A percentile compares a stretch with the other conserved stretches of the same genome.
These are phyloP conservation scores for Drosophila setosimentum DNA, from an alignment of 2,888 invertebrate species.

Conservation along the genomic window DNA sequence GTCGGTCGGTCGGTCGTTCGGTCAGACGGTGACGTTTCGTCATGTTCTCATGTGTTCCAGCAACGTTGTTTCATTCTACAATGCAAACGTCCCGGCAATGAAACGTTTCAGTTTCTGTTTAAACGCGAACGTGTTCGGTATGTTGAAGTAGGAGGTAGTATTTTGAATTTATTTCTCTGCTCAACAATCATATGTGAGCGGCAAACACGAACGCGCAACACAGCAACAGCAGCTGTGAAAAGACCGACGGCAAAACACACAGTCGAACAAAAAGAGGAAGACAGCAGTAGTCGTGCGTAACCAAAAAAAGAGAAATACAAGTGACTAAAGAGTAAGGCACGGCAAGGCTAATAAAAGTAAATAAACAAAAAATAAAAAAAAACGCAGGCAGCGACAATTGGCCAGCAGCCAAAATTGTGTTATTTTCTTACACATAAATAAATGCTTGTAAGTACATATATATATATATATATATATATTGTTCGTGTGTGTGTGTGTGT, in stretches of 20 bases:
- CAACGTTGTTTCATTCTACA: constrained; percentile 25
- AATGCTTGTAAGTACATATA: constrained; percentile 45
- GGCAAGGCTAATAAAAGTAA: constrained; percentile 42
- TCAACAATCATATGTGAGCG: constrained; percentile 18
- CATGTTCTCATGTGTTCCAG: constrained; percentile 49
- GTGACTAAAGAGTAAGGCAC: constrained; percentile 43
- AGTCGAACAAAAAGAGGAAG: constrained; percentile 15
- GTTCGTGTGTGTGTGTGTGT: constrained; percentile 1
- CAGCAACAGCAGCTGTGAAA: constrained; percentile 47
- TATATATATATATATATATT: not conserved
- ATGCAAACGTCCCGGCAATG: constrained; percentile 57
- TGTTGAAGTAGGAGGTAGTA: not conserved
- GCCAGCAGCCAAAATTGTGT: constrained; percentile 18
- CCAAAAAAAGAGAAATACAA: constrained; percentile 19
- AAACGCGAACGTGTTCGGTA: constrained; percentile 41
- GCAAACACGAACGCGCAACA: constrained; percentile 33
- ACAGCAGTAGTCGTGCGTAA: constrained; percentile 42
- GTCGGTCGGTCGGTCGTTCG: constrained; percentile 18
- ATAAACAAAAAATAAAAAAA: constrained; percentile 63
- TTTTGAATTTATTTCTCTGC: not conserved
- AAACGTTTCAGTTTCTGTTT: constrained; percentile 57
- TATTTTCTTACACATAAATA: constrained; percentile 27
- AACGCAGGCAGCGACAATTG: constrained; percentile 24
- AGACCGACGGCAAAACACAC: constrained; percentile 67
- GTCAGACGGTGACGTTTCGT: constrained; percentile 45